Base-by-base conservation (phyloP, 1,140 invertebrate species). In the Caerostris extrusa region DNA sequence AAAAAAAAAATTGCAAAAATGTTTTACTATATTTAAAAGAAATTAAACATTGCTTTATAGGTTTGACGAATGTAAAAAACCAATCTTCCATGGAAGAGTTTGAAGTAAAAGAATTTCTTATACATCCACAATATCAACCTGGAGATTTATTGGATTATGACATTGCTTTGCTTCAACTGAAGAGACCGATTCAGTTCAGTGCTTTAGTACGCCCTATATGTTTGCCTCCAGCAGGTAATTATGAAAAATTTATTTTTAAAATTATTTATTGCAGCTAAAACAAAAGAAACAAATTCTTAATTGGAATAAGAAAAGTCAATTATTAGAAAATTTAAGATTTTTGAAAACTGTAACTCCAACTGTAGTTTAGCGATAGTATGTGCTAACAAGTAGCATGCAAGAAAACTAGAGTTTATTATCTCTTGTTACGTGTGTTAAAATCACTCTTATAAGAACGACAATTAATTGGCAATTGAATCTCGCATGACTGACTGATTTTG, bases 61-160 rank as follows among this genome's bases (percentile, higher is more conserved):
- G 94, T 83, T 90, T 94, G 34, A 69, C 57, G 14, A 57, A 94
- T 61, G 58, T 93, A 14, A 64, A 82, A 53, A 94, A 93, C 19
- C 57, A 87, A 61, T 71, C 93, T 12, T 50, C 19, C 12, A 58
- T 71, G 60, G 81, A 94, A 89, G 94, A 95, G 69, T 95, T 98
- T 7, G 98, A 98, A 3, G 96, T 98, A 5, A 98, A 98, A 0
- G 98, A 98, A 95, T n/a, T 82, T 12, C 98, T 98, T 97, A 97
- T 98, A 95, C 96, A 97, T 34, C 96, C 96, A 12, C 95, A 96
- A 7, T 97, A 97, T 94, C 97, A 98, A 94, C 96, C 97, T 50
- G 97, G 97, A 5, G 98, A 98, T 95, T 97, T 97, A 94, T 97
- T 95, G 89, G 95, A 95, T 77, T 95, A 95, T 77, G 95, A 95